Evolutionary conservation across 2,797 vertebrate genomes (phyloP), one percentile per base, ranked within the genome.

Genomic region (Pseudochirops corinnae): DNA sequence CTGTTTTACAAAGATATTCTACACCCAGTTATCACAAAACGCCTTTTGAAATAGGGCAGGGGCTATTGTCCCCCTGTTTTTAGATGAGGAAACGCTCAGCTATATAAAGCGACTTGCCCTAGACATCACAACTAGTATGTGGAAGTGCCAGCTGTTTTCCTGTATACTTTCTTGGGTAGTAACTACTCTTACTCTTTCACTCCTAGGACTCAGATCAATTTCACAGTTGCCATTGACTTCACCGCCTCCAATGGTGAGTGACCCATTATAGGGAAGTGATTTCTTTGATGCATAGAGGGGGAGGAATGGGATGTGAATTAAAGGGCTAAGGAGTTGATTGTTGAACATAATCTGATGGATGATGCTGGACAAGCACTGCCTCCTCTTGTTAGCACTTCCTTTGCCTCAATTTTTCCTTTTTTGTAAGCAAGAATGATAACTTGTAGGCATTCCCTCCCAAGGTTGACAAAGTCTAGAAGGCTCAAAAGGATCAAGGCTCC

Each of bases 161-260:
- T 24, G 4, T 26, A 1, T 57, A 87, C 33, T 56, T n/a, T 74
- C 90, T 91, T 50, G 4, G 58, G 50, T 95, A 55, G 98, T 67
- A 33, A 24, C 31, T 29, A 7, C 92, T 7, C 39, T 24, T 94
- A 0, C 58, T 91, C 94, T 94, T n/a, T 2, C 60, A 90, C 96
- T 96, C 82, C 67, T 97, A 99, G 99, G 98, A 99, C 99, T 9
- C 99, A 99, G 98, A 99, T 99, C 98, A 99, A 99, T 99, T 99
- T 99, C 98, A 99, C 99, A 0, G 99, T 99, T 98, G 99, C 99
- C 98, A 99, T 99, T 0, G 99, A 99, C 98, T 99, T 99, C 99
- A 99, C 99, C 0, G 99, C 99, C 4, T 99, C 99, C 98, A 99
- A 99, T 93, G 99, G 99, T 99, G 99, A 99, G 99, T 99, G 97